These are phyloP conservation scores for Rhombomys opimus DNA, from an alignment of 2,113 vertebrate species.

Conservation along the genomic window DNA sequence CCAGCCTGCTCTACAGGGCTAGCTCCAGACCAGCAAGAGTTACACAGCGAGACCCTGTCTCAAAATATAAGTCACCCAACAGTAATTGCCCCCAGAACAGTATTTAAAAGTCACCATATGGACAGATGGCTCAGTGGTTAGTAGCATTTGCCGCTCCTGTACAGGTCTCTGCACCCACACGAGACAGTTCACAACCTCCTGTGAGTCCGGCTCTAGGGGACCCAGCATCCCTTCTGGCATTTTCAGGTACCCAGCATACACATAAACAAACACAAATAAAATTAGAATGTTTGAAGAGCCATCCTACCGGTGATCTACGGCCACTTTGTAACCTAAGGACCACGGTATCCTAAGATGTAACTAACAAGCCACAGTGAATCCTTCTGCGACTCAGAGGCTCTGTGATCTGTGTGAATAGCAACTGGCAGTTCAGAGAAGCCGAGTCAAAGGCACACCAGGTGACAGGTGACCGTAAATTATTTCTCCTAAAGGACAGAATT, in stretches of 20 bases:
- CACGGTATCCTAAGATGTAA: conserved; percentile 44
- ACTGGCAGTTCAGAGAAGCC: conserved; percentile 4
- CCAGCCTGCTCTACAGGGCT: background rate
- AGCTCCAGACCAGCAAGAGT: background rate
- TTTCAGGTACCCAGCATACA: background rate
- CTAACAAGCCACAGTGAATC: conserved; percentile 49
- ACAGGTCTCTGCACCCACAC: background rate
- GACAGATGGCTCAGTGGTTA: background rate
- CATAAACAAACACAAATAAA: background rate
- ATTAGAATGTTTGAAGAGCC: conserved; percentile 58
- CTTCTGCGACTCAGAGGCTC: conserved; percentile 30
- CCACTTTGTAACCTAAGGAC: conserved; percentile 57
- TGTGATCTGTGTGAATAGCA: background rate
- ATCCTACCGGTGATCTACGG: conserved; percentile 40
- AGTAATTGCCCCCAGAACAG: background rate
- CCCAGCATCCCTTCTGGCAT: background rate
- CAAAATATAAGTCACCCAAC: background rate
- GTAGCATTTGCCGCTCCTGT: background rate
- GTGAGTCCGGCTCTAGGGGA: background rate
- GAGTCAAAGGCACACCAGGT: conserved; percentile 21
- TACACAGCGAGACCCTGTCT: background rate
- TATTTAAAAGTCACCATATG: background rate
- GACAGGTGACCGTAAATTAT: conserved; percentile 4
- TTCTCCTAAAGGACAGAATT: conserved; percentile 32
- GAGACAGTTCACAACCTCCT: background rate